Conservation (phyloP, 2,888 invertebrate genomes). For the Drosophila conformis region DNA sequence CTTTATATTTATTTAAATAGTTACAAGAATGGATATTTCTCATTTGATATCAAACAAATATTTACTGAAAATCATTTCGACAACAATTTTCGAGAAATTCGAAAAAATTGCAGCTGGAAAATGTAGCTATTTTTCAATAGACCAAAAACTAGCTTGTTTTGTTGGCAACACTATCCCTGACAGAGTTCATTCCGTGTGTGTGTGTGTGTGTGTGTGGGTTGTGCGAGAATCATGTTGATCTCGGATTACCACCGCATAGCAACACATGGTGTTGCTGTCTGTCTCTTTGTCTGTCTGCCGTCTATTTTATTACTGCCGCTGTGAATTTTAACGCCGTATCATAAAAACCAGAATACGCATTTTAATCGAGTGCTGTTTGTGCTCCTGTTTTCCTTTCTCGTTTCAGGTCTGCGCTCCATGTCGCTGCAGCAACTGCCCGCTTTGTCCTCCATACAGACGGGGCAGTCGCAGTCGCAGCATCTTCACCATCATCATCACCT, state of each 20-base stretch:
- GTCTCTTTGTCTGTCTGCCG: conserved; percentile 10
- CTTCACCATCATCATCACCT: conserved; percentile 61
- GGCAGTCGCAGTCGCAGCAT: conserved; percentile 51
- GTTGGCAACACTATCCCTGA: conserved; percentile 13
- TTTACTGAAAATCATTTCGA: not conserved
- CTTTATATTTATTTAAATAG: not conserved
- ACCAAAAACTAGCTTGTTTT: not conserved
- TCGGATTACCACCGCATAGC: conserved; percentile 56
- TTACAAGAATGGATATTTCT: not conserved
- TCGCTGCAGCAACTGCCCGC: conserved; percentile 78
- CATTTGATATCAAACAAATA: not conserved
- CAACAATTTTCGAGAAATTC: not conserved
- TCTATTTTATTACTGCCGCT: conserved; percentile 52
- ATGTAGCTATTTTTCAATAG: not conserved
- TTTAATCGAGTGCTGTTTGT: conserved; percentile 54
- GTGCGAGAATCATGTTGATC: conserved; percentile 30
- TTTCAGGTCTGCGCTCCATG: conserved; percentile 82
- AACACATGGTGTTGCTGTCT: conserved; percentile 46
- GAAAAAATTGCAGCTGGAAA: not conserved
- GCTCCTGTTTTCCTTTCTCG: conserved; percentile 14
- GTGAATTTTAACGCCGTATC: conserved; percentile 72
- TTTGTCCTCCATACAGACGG: conserved; percentile 58
- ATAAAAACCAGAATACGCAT: conserved; percentile 52
- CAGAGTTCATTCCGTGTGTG: conserved; percentile 20
- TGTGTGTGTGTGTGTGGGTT: conserved; percentile 8